Evolutionary conservation across 2,888 invertebrate species (phyloP).

Genomic region (Cancer borealis): DNA sequence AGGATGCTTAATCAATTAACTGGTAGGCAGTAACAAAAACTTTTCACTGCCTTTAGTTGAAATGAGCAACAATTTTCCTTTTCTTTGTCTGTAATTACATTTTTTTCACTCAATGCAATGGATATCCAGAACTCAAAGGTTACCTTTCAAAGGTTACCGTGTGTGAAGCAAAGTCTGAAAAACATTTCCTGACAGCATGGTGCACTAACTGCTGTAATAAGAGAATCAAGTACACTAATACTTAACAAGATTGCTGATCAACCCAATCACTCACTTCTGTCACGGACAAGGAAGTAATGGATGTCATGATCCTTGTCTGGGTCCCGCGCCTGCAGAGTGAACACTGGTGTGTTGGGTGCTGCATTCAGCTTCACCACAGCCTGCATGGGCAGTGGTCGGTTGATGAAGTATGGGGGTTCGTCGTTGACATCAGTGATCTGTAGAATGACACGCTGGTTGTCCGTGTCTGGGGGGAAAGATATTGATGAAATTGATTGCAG

Average conservation of each 20-base stretch:
- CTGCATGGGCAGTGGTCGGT: conserved; percentile 97
- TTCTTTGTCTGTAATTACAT: not conserved
- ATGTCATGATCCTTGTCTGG: conserved; percentile 98
- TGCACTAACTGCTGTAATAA: not conserved
- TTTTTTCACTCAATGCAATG: not conserved
- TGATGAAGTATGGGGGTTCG: conserved; percentile 98
- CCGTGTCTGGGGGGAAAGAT: conserved; percentile 86
- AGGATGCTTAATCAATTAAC: not conserved
- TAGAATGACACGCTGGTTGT: conserved; percentile 96
- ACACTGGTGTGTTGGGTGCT: conserved; percentile 96
- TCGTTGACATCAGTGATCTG: conserved; percentile 98
- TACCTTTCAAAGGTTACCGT: too few relatives aligned
- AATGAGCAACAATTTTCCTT: not conserved
- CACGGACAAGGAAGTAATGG: conserved; percentile 96
- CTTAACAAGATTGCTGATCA: not conserved
- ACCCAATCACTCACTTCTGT: conserved; percentile 84
- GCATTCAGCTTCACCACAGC: conserved; percentile 97
- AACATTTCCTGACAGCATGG: not conserved
- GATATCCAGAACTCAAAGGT: not conserved
- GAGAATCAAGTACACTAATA: not conserved
- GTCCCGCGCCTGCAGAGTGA: conserved; percentile 97
- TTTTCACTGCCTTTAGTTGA: not conserved
- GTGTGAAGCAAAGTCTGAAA: not conserved
- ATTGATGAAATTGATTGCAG: not conserved
- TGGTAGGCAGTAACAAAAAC: too few relatives aligned